phyloP scores from a whole-genome alignment of 2,797 vertebrate species.

The Spondyliosoma cantharus region DNA sequence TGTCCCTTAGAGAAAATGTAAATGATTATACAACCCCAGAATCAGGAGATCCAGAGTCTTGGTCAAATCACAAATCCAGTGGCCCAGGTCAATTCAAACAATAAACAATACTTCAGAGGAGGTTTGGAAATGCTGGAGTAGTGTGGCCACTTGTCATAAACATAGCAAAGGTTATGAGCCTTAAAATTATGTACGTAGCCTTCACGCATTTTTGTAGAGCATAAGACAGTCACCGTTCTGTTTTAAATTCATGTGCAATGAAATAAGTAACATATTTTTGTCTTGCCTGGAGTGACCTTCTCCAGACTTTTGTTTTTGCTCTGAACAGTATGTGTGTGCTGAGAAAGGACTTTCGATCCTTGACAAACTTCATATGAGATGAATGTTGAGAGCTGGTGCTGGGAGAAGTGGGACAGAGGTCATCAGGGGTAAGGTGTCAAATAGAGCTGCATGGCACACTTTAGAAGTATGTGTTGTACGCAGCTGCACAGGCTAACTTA shows the following conservation, averaged over 20 bases:
- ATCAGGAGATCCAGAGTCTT: background rate
- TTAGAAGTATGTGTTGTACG: slow-evolving; percentile 36
- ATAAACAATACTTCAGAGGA: background rate
- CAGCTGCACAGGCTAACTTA: slow-evolving; percentile 49
- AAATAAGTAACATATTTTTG: background rate
- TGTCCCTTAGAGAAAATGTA: background rate
- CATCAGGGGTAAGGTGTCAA: slow-evolving; percentile 48
- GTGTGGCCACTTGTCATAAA: too few species aligned
- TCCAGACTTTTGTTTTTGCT: slow-evolving; percentile 19
- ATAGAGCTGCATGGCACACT: slow-evolving; percentile 46
- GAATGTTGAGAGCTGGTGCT: slow-evolving; percentile 1
- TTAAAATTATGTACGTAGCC: background rate
- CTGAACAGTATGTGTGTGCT: slow-evolving; percentile 12
- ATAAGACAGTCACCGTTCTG: background rate
- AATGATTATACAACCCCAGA: background rate
- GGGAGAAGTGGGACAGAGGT: slow-evolving; percentile 62
- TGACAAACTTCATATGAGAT: slow-evolving; percentile 52
- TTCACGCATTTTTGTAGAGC: background rate
- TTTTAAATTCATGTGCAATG: background rate
- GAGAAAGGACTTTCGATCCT: slow-evolving; percentile 53
- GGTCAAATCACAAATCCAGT: background rate
- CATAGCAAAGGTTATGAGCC: background rate
- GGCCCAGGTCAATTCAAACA: background rate
- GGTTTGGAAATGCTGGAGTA: too few species aligned
- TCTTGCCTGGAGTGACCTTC: background rate